Conservation (phyloP, 2,888 invertebrate species). For the Orchesella flavescens region DNA sequence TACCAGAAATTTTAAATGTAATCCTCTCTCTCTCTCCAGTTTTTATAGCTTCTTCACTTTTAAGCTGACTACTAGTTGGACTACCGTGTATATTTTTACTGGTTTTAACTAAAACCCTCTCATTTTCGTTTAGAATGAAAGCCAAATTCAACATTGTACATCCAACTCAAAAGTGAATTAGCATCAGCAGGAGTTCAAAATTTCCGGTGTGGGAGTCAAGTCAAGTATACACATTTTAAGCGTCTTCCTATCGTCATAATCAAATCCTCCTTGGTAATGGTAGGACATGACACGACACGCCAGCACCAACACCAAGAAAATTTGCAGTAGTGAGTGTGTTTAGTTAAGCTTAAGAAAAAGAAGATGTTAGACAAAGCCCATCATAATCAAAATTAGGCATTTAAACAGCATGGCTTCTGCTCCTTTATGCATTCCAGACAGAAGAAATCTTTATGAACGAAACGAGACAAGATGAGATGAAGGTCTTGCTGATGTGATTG, state of each 20-base stretch:
- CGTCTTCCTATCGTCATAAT: neutral
- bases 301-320: no score
- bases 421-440: neutral
- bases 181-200: constrained; percentile 1
- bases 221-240: neutral
- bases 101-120: neutral
- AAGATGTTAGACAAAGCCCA: no score
- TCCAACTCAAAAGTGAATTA: no score
- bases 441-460: neutral
- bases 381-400: no score
- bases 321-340: no score
- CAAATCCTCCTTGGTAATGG: neutral
- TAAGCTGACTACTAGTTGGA: no score
- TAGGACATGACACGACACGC: neutral
- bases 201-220: neutral
- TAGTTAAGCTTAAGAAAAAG: constrained; percentile 20
- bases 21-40: constrained; percentile 5
- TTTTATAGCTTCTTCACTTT: constrained; percentile 20
- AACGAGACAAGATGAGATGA: neutral
- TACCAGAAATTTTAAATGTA: neutral
- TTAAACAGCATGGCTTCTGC: constrained; percentile 33
- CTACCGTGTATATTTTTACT: neutral
- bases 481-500: neutral
- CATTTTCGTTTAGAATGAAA: neutral
- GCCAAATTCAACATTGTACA: no score